A percentile compares a stretch with the other conserved stretches of the same genome.
Conservation (phyloP, 2,888 invertebrate species). For the Tinea trinotella region DNA sequence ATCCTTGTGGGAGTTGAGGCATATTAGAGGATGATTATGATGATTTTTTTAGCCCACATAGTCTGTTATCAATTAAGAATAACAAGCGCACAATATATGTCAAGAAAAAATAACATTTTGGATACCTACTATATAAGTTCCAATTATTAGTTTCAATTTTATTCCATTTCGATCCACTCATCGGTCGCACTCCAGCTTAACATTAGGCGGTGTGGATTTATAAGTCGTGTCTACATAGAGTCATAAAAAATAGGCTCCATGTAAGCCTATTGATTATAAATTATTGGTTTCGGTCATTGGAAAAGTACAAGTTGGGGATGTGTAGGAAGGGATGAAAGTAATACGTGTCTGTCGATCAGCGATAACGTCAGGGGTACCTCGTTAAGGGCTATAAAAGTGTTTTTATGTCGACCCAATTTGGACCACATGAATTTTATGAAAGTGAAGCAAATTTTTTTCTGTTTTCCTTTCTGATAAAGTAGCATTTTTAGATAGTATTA, state of each 20-base stretch:
- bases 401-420: slow-evolving; percentile 31
- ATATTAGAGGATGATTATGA: too few species aligned
- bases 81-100: too few species aligned
- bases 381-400: slow-evolving; percentile 62
- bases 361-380: slow-evolving; percentile 61
- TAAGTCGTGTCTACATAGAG: too few species aligned
- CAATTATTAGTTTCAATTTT: too few species aligned
- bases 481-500: background rate
- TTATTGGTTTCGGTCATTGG: slow-evolving; percentile 51
- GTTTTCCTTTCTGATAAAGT: slow-evolving; percentile 35
- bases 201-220: too few species aligned
- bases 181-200: too few species aligned
- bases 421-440: slow-evolving; percentile 26
- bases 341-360: slow-evolving; percentile 34
- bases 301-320: slow-evolving; percentile 37
- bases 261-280: slow-evolving; percentile 42
- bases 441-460: slow-evolving; percentile 64
- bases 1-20: too few species aligned
- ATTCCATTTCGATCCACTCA: too few species aligned
- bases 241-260: slow-evolving; percentile 29
- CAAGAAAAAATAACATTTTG: too few species aligned
- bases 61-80: too few species aligned
- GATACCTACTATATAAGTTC: too few species aligned
- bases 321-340: slow-evolving; percentile 64
- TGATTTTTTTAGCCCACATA: too few species aligned